Evolutionary conservation across 53 echinoderm and acorn worm genomes (phyloP), one percentile per base, ranked within the genome.

Genomic region (Luidia sarsii): DNA sequence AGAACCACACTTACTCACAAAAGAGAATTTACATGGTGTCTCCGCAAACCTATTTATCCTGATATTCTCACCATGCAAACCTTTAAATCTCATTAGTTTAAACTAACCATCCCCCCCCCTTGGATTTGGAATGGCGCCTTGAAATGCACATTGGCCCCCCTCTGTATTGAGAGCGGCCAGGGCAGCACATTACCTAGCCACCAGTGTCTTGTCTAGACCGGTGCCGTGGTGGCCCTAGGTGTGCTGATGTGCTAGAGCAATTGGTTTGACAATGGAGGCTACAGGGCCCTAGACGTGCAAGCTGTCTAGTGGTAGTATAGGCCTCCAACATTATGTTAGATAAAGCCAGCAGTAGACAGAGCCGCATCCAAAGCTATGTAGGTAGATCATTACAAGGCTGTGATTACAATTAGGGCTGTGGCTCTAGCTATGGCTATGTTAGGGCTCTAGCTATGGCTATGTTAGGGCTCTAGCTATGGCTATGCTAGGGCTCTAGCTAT

Each of bases 241-340:
- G 63, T 63, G 63, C 63, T 63, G 63, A 63, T 63, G 63, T 63
- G 63, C 63, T 35, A 63, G 63, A 63, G 34, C 29, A 63, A 63
- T 0, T 18, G 11, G 18, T 34, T 35, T 29, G 36, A 69, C 21
- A 22, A 16, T 15, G 63, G 63, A 63, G 35, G 63, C 63, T 63
- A 2, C 63, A 63, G 63, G 63, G 63, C 63, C 63, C 3, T 63
- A 19, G 63, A 36, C 63, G 35, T 63, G 33, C 19, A 32, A 63
- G 63, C 13, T 9, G 63, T 18, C 37, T 2, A 34, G 34, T 52
- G 50, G 53, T 36, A 71, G 53, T 51, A 71, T 52, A 71, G 33
- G 50, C 50, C 33, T 52, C 72, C 50, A 53, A 71, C 72, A 50
- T 71, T n/a, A n/a, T n/a, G n/a, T n/a, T n/a, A n/a, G n/a, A n/a